A percentile compares a stretch with the other conserved stretches of the same genome.
These are phyloP conservation scores for Cyclura pinguis DNA, from an alignment of 2,797 vertebrate genomes.

Conservation along the genomic window DNA sequence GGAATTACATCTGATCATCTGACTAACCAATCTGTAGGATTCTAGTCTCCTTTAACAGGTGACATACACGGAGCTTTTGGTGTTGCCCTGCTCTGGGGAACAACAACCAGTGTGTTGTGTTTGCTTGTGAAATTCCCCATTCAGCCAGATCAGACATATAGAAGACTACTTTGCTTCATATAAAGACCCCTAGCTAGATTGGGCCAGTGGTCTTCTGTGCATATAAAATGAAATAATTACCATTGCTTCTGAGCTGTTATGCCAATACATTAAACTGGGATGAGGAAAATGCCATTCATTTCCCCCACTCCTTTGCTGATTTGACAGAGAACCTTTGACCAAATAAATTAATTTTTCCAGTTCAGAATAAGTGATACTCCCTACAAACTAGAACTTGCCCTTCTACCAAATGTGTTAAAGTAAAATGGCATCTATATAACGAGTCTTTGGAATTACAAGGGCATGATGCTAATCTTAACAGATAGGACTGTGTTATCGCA, in stretches of 20 bases:
- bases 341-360: constrained; percentile 80
- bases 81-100: background rate
- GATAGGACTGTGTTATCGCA: constrained; percentile 53
- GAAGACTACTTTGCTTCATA: background rate
- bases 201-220: background rate
- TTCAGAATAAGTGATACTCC: constrained; percentile 79
- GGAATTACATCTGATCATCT: no score
- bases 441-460: constrained; percentile 73
- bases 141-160: background rate
- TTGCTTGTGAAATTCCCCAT: background rate
- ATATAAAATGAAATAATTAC: constrained; percentile 15
- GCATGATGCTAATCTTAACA: constrained; percentile 74
- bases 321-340: constrained; percentile 67
- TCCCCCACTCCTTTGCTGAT: constrained; percentile 41
- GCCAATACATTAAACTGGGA: constrained; percentile 6
- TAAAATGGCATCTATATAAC: constrained; percentile 74
- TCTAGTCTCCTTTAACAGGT: background rate
- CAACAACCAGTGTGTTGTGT: background rate
- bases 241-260: background rate
- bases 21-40: background rate
- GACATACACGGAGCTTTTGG: background rate
- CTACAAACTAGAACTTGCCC: constrained; percentile 80
- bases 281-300: background rate
- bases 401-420: constrained; percentile 78
- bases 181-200: background rate